Percentiles rank a stretch among this genome's conserved stretches.
Conservation (phyloP, 2,888 invertebrate species). For the Lysandra bellargus region DNA sequence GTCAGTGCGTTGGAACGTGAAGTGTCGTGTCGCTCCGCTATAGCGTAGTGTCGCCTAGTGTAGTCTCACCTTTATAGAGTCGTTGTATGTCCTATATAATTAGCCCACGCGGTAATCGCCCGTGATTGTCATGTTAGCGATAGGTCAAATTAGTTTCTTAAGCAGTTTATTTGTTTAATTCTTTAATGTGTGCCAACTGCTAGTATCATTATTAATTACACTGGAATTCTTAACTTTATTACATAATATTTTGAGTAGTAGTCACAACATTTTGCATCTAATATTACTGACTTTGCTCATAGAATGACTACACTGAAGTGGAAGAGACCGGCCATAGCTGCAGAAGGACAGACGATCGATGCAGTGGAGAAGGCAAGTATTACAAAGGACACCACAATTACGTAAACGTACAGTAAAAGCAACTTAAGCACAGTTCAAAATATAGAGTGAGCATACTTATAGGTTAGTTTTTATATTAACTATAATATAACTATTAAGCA, state of each 20-base stretch:
- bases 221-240: background rate
- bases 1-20: too few species aligned
- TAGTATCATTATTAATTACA: background rate
- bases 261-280: background rate
- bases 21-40: too few species aligned
- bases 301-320: too few species aligned
- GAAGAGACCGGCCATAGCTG: too few species aligned
- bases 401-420: too few species aligned
- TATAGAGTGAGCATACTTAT: too few species aligned
- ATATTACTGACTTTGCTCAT: too few species aligned
- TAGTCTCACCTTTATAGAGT: background rate
- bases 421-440: too few species aligned
- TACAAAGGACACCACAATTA: too few species aligned
- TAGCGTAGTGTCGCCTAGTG: too few species aligned
- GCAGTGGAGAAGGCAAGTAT: background rate
- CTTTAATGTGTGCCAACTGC: background rate
- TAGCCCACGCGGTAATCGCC: background rate
- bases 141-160: slow-evolving; percentile 7
- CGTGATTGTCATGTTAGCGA: background rate
- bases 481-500: too few species aligned
- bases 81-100: slow-evolving; percentile 14
- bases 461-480: too few species aligned
- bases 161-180: background rate
- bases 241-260: background rate
- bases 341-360: background rate